Evolutionary conservation across 37 sponge, comb jelly and placozoan species (phyloP).

Genomic region (Agelas oroides): DNA sequence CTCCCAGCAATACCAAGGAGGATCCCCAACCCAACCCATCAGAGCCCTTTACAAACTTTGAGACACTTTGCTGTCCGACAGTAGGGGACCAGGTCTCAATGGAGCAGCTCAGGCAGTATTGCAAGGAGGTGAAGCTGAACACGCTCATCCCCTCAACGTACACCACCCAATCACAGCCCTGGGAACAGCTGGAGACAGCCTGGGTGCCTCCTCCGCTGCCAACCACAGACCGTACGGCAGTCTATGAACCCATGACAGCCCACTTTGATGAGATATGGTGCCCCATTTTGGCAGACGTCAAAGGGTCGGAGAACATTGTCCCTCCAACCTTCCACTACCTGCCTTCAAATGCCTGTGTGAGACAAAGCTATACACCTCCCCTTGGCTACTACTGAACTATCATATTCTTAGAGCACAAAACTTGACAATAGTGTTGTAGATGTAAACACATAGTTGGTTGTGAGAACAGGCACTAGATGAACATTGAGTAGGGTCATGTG

Average conservation of each 20-base stretch:
- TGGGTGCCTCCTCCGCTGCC: neutral
- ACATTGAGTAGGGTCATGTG: too few species aligned
- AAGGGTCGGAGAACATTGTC: neutral
- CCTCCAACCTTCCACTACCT: conserved; percentile 20
- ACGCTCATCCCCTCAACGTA: neutral
- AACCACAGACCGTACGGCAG: neutral
- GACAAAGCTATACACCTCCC: too few species aligned
- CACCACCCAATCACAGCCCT: neutral
- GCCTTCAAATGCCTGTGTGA: too few species aligned
- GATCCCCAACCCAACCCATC: too few species aligned
- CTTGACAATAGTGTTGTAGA: too few species aligned
- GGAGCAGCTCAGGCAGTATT: neutral
- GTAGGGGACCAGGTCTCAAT: conserved; percentile 5
- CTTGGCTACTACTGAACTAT: too few species aligned
- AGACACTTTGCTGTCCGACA: conserved; percentile 8
- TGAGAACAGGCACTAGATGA: too few species aligned
- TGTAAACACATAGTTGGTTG: too few species aligned
- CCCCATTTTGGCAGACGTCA: conserved; percentile 15
- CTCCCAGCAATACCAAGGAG: too few species aligned
- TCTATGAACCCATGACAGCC: conserved; percentile 15
- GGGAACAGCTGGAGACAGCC: conserved; percentile 20
- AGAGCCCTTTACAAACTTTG: neutral
- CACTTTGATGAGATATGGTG: conserved; percentile 39
- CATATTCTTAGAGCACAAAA: too few species aligned
- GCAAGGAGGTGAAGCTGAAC: conserved; percentile 6